phyloP scores from a whole-genome alignment of 2,888 invertebrate genomes.

The Mythimna ferrago region DNA sequence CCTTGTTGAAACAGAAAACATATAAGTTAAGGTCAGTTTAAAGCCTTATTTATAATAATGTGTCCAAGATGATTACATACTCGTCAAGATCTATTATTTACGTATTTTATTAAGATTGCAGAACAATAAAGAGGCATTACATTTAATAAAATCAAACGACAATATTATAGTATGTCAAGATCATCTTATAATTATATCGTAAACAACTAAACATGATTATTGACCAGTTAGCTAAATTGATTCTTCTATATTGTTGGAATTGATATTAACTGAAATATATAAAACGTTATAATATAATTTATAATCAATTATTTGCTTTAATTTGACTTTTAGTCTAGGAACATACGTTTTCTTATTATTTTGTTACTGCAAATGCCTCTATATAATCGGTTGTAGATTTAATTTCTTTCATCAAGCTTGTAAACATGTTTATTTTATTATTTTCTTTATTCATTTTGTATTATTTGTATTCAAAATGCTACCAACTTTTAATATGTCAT shows the following conservation, averaged over 20 bases:
- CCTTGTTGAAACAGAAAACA: background rate
- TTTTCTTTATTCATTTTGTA: too few relatives aligned
- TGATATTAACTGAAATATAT: background rate
- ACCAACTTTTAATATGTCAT: background rate
- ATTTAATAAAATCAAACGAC: constrained; percentile 24
- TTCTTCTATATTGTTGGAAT: constrained; percentile 6
- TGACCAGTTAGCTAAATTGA: background rate
- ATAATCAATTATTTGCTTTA: background rate
- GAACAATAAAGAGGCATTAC: constrained; percentile 16
- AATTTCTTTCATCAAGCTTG: background rate
- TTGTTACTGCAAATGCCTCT: background rate
- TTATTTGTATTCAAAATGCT: background rate
- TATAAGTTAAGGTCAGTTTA: background rate
- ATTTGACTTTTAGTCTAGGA: background rate
- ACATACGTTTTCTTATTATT: background rate
- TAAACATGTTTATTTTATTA: too few relatives aligned
- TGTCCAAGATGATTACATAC: background rate
- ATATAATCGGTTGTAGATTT: background rate
- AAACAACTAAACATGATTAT: constrained; percentile 8
- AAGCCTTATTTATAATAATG: background rate
- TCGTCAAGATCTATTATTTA: constrained; percentile 21
- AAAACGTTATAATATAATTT: background rate
- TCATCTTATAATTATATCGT: constrained; percentile 36
- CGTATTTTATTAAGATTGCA: constrained; percentile 12
- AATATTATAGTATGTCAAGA: constrained; percentile 49